These are phyloP conservation scores for Protophormia terraenovae DNA, from an alignment of 2,888 invertebrate species.

Conservation along the genomic window DNA sequence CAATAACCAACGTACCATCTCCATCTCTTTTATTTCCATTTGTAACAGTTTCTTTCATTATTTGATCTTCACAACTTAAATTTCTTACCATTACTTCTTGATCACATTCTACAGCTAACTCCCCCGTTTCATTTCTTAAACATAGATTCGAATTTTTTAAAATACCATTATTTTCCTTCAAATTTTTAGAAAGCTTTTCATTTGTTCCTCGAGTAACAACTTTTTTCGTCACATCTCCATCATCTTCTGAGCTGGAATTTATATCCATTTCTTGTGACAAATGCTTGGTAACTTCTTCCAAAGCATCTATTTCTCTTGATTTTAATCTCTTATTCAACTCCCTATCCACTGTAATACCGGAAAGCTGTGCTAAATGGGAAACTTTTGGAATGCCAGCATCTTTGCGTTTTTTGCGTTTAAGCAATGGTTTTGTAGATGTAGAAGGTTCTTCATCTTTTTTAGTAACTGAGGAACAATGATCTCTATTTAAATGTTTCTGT, in stretches of 20 bases:
- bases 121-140: neutral
- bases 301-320: conserved; percentile 68
- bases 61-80: neutral
- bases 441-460: neutral
- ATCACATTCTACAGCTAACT: neutral
- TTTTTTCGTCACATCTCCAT: neutral
- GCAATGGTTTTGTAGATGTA: neutral
- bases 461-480: conserved; percentile 63
- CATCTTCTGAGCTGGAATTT: neutral
- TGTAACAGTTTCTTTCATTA: neutral
- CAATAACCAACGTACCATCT: neutral
- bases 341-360: conserved; percentile 74
- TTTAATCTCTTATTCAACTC: conserved; percentile 73
- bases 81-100: neutral
- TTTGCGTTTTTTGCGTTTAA: conserved; percentile 73
- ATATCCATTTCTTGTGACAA: conserved; percentile 52
- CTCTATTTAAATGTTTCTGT: conserved; percentile 72
- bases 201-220: no score
- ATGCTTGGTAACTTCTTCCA: conserved; percentile 66
- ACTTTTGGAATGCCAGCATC: conserved; percentile 75
- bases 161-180: neutral
- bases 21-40: neutral
- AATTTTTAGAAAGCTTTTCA: neutral
- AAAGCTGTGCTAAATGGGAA: conserved; percentile 74
- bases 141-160: neutral